Percentiles rank a stretch among this genome's conserved stretches.
Conservation (phyloP, 2,797 vertebrate genomes). For the Tolypeutes matacus region DNA sequence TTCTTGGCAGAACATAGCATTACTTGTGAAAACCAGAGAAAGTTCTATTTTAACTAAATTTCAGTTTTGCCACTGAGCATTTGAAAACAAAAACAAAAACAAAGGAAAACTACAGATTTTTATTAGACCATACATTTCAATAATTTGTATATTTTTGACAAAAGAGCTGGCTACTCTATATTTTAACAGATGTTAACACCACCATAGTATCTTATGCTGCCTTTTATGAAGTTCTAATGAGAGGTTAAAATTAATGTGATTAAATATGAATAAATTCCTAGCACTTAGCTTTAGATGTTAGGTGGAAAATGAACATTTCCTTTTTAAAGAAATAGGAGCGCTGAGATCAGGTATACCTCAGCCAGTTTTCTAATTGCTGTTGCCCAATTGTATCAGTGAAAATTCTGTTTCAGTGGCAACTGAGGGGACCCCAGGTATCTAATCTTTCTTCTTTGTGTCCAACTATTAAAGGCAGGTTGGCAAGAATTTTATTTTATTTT, state of each 20-base stretch:
- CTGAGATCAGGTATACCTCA: constrained; percentile 35
- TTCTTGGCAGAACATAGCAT: neutral
- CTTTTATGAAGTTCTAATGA: constrained; percentile 12
- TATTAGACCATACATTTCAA: neutral
- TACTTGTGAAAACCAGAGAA: neutral
- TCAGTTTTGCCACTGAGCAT: neutral
- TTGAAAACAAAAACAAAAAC: neutral
- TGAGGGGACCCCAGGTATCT: neutral
- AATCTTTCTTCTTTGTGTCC: constrained; percentile 58
- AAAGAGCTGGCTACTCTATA: neutral
- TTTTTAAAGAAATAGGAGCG: neutral
- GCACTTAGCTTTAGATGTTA: neutral
- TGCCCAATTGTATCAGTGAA: neutral
- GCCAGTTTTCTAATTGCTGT: constrained; percentile 34
- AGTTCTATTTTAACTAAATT: neutral
- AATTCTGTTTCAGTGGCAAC: constrained; percentile 56
- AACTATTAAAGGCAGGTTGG: constrained; percentile 42
- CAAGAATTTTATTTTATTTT: constrained; percentile 10
- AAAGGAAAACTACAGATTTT: constrained; percentile 9
- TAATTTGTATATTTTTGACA: constrained; percentile 43
- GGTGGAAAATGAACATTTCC: neutral
- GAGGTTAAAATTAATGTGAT: constrained; percentile 43
- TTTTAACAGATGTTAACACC: neutral
- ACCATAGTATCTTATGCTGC: neutral
- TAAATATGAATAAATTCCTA: constrained; percentile 35